Conservation (phyloP, 2,888 invertebrate species). For the Gymnosoma rotundatum region DNA sequence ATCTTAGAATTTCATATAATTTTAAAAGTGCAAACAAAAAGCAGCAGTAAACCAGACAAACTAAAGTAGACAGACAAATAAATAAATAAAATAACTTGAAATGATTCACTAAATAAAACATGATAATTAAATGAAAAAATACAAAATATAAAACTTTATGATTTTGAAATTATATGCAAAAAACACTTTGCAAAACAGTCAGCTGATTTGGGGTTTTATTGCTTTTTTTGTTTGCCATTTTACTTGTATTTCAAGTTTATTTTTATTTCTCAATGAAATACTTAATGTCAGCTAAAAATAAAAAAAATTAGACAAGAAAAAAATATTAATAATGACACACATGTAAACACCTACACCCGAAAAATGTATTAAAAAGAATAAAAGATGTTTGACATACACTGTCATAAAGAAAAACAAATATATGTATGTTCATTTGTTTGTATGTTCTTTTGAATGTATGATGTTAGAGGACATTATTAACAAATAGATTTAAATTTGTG, state of each 20-base stretch:
- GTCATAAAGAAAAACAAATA: not conserved
- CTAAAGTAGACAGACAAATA: slow-evolving; percentile 43
- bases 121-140: slow-evolving; percentile 43
- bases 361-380: slow-evolving; percentile 15
- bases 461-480: no score
- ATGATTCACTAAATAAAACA: slow-evolving; percentile 48
- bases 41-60: not conserved
- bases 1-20: no score
- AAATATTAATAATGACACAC: slow-evolving; percentile 39
- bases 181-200: not conserved
- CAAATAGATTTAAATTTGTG: no score
- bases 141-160: not conserved
- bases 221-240: no score
- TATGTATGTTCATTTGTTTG: no score
- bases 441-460: not conserved
- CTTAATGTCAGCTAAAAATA: slow-evolving; percentile 24
- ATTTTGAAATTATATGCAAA: not conserved
- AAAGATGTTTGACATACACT: slow-evolving; percentile 31
- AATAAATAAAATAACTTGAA: slow-evolving; percentile 45
- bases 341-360: slow-evolving; percentile 53
- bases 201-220: slow-evolving; percentile 44
- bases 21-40: not conserved
- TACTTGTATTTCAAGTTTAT: not conserved
- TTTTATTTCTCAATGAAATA: slow-evolving; percentile 34
- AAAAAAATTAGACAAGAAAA: no score